Percentiles rank a stretch among this genome's conserved stretches.
Evolutionary conservation across 1,140 invertebrate genomes (phyloP).

Genomic region (Aphelenchoides besseyi): DNA sequence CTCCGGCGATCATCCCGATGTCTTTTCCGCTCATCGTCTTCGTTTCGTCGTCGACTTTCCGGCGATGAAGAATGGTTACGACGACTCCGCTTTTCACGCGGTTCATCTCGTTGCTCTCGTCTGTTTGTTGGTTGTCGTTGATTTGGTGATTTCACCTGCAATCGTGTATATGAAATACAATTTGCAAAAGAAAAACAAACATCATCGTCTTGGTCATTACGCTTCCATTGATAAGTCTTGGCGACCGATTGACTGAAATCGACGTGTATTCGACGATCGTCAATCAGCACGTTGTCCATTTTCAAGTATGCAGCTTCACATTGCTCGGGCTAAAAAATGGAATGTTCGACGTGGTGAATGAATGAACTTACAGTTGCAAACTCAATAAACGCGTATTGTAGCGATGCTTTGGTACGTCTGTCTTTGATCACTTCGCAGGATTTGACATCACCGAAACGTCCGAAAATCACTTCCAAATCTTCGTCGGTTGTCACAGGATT

Average conservation of each 20-base stretch:
- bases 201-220: conserved; percentile 18
- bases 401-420: conserved; percentile 82
- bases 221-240: conserved; percentile 60
- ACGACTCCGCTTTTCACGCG: no score
- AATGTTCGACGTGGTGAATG: conserved; percentile 19
- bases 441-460: conserved; percentile 86
- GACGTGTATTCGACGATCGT: conserved; percentile 95
- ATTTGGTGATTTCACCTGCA: neutral
- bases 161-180: neutral
- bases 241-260: conserved; percentile 96
- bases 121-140: no score
- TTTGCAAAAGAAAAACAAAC: neutral
- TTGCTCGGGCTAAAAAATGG: conserved; percentile 69
- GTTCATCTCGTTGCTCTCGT: no score
- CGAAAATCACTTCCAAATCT: conserved; percentile 84
- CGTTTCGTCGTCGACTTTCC: no score
- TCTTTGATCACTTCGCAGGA: conserved; percentile 96
- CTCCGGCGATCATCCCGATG: no score
- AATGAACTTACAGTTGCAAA: conserved; percentile 75
- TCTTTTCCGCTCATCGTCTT: no score
- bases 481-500: conserved; percentile 98
- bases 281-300: conserved; percentile 99
- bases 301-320: conserved; percentile 99
- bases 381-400: conserved; percentile 99
- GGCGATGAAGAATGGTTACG: no score